Percentiles rank a stretch among this genome's conserved stretches.
Evolutionary conservation across 2,113 vertebrate genomes (phyloP).

Genomic region (Hylia prasina): DNA sequence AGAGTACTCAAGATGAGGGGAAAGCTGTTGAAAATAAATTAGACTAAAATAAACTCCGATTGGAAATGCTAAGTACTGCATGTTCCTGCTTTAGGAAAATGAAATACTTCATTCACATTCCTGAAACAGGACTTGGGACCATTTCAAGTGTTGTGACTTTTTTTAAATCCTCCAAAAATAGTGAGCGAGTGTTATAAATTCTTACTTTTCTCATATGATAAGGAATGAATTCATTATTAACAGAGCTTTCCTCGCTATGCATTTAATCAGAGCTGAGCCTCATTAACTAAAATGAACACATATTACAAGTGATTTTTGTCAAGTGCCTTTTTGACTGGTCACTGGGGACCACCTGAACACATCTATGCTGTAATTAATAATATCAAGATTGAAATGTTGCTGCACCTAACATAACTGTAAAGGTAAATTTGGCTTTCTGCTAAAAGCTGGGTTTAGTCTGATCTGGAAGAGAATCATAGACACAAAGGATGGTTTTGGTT

Average conservation of each 20-base stretch:
- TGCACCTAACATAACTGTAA: background rate
- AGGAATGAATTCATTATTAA: background rate
- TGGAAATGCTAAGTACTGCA: slow-evolving; percentile 67
- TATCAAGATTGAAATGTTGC: background rate
- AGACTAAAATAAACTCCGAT: slow-evolving; percentile 60
- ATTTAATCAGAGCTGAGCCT: background rate
- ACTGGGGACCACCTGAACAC: background rate
- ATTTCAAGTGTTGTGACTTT: slow-evolving; percentile 54
- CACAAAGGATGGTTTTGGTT: background rate
- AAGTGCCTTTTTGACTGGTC: background rate
- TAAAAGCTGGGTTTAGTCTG: background rate
- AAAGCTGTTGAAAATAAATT: slow-evolving; percentile 68
- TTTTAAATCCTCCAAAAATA: slow-evolving; percentile 53
- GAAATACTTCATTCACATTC: slow-evolving; percentile 56
- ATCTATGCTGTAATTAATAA: background rate
- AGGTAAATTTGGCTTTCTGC: background rate
- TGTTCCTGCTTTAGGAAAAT: slow-evolving; percentile 62
- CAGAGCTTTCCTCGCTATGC: background rate
- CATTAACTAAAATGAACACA: background rate
- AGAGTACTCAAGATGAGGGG: slow-evolving; percentile 48
- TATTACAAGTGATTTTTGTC: background rate
- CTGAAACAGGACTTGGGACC: slow-evolving; percentile 49
- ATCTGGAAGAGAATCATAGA: background rate
- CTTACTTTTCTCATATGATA: background rate
- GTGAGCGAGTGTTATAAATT: background rate